Evolutionary conservation across 2,888 invertebrate genomes (phyloP), one percentile per base, ranked within the genome.

Genomic region (Oscheius sp.): DNA sequence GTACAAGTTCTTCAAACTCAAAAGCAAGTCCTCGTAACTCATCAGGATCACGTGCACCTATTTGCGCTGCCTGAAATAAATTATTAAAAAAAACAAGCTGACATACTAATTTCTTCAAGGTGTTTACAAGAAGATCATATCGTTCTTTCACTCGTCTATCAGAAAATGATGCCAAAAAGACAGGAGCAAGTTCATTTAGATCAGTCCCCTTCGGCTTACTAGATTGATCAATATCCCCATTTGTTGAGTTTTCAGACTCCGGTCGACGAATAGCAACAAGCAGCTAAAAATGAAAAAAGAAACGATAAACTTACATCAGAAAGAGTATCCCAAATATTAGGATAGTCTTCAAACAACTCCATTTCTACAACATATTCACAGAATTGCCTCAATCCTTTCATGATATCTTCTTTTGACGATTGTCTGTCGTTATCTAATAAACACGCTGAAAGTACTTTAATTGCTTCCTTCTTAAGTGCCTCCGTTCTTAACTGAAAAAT

Each of bases 261-360:
- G 65, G 44, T 24, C 22, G 17, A n/a, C 20, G 17, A 4, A 49
- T 17, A 20, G n/a, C 28, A 17, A 28, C 44, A n/a, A 59, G 12
- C 44, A 59, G 41, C 59, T 54, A 24, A 54, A 54, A 30, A 54
- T 33, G 17, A 9, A 9, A 12, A 17, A 41, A 41, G 2, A 6
- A 6, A 41, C 20, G 41, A 20, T 36, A 26, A 26, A 30, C 54
- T 17, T 14, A 54, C 63, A 20, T 65, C 65, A 20, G 65, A 41
- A 14, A 65, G 38, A 2, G 14, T 4, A 5, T 44, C 56, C 75
- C 75, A 75, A 8, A 70, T 9, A 0, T 68, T 28, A 8, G 75
- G 73, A 33, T 38, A 45, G 24, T 75, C 75, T 17, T 61, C 47
- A 45, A 63, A 65, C 24, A 66, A 32, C 22, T 70, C 73, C 12